Evolutionary conservation across 2,888 invertebrate genomes (phyloP).

Genomic region (Diplazon laetatorius): DNA sequence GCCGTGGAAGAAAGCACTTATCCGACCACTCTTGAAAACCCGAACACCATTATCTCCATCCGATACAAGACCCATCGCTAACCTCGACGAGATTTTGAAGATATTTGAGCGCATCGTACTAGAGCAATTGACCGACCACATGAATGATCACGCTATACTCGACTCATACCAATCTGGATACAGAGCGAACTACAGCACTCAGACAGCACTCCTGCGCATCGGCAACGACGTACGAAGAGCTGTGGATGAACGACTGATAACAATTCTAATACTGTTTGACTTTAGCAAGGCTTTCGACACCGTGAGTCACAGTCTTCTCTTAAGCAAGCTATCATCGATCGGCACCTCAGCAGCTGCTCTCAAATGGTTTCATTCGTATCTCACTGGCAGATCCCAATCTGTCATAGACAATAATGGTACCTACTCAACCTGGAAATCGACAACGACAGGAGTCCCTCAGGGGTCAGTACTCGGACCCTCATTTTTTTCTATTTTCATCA

Average conservation of each 20-base stretch:
- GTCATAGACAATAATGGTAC: neutral
- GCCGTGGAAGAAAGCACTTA: neutral
- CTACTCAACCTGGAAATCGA: neutral
- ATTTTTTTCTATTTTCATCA: neutral
- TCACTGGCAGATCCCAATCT: neutral
- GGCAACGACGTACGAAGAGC: too few relatives aligned
- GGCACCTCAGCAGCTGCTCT: neutral
- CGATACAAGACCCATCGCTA: neutral
- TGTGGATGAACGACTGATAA: too few relatives aligned
- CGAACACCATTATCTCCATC: neutral
- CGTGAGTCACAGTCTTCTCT: too few relatives aligned
- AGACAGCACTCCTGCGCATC: too few relatives aligned
- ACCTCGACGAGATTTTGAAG: neutral
- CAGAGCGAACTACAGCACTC: too few relatives aligned
- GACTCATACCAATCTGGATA: too few relatives aligned
- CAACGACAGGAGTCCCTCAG: neutral
- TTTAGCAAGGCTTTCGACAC: too few relatives aligned
- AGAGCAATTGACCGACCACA: too few relatives aligned
- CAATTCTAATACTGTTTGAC: too few relatives aligned
- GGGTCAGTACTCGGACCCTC: slow-evolving; percentile 1
- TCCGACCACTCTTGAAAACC: neutral
- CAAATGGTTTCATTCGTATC: neutral
- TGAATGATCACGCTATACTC: too few relatives aligned
- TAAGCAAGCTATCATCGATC: neutral
- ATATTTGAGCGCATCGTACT: too few relatives aligned